Evolutionary conservation across 30 jellyfish, hydroid and myxozoan species (phyloP).

Genomic region (Clytia hemisphaerica): DNA sequence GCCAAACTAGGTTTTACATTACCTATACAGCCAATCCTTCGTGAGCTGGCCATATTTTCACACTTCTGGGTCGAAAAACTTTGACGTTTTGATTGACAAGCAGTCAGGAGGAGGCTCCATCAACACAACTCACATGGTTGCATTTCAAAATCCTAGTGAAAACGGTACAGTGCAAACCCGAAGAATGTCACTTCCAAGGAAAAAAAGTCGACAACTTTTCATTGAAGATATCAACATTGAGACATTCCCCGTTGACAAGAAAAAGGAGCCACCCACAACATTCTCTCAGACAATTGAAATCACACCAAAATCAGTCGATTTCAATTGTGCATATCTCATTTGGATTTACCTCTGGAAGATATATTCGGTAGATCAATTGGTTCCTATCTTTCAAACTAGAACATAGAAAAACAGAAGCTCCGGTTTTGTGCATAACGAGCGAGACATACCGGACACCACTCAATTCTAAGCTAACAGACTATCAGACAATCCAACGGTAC

Average conservation of each 20-base stretch:
- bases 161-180: too few relatives aligned
- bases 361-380: not conserved
- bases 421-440: not conserved
- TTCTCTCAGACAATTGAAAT: too few relatives aligned
- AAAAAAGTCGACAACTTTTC: too few relatives aligned
- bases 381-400: not conserved
- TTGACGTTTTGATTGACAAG: not conserved
- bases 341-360: not conserved
- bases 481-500: conserved; percentile 14
- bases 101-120: not conserved
- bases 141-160: not conserved
- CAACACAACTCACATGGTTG: not conserved
- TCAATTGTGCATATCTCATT: not conserved
- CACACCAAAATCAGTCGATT: too few relatives aligned
- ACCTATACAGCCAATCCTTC: not conserved
- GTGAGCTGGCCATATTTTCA: not conserved
- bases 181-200: too few relatives aligned
- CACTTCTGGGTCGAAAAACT: not conserved
- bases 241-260: too few relatives aligned
- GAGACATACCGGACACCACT: conserved; percentile 35
- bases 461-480: conserved; percentile 39
- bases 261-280: too few relatives aligned
- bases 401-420: not conserved
- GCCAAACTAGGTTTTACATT: not conserved
- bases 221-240: too few relatives aligned